Evolutionary conservation across 2,797 vertebrate genomes (phyloP).

Genomic region (Merluccius polli): DNA sequence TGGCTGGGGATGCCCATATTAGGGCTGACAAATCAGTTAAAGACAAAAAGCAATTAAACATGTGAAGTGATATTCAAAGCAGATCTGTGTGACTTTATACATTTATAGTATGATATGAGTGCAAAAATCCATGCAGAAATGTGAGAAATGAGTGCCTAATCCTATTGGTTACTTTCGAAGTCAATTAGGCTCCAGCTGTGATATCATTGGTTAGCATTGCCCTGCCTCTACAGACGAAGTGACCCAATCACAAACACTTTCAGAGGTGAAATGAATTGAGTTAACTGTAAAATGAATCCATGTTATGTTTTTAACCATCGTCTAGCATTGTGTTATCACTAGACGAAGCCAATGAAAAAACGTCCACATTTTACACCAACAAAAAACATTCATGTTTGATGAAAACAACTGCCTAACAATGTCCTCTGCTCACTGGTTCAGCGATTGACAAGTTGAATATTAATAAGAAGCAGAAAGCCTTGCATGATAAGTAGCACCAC

Average conservation of each 20-base stretch:
- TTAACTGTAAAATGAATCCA: no score
- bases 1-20: no score
- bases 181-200: not conserved
- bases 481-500: slow-evolving; percentile 48
- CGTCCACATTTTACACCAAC: no score
- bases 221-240: not conserved
- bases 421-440: no score
- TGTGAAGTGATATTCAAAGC: not conserved
- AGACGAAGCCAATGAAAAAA: not conserved
- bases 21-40: not conserved
- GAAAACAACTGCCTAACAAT: no score
- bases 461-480: slow-evolving; percentile 49
- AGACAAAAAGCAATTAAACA: not conserved
- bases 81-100: not conserved
- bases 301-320: no score
- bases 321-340: not conserved
- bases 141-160: not conserved
- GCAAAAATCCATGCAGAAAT: not conserved
- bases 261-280: no score
- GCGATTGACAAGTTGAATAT: slow-evolving; percentile 49
- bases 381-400: no score
- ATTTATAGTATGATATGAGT: not conserved
- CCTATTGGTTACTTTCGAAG: not conserved
- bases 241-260: not conserved
- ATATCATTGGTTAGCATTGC: not conserved